Evolutionary conservation across 2,797 vertebrate genomes (phyloP), one percentile per base, ranked within the genome.

Genomic region (Saxicola maurus): DNA sequence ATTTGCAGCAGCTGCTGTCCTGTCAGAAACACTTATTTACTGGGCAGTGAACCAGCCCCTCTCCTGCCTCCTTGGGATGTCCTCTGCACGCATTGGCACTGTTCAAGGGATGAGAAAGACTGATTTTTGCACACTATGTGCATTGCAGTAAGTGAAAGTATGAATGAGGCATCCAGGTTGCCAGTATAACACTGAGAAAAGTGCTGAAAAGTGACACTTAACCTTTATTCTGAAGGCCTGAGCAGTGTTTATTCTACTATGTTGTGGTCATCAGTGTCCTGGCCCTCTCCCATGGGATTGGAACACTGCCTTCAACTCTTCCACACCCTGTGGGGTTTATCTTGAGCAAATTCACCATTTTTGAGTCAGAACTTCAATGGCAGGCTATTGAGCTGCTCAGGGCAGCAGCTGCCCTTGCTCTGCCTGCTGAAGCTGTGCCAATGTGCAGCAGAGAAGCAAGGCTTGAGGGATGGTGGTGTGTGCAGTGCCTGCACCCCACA

Each of bases 31-130:
- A 11, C 21, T 79, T 73, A 31, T 16, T 60, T 62, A 43, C 28
- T n/a, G 17, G 25, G 30, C 33, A 76, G 23, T 4, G 9, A 87
- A 68, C 0, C 2, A 65, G 43, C 24, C 37, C n/a, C 28, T 45
- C 30, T 53, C 10, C 28, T 79, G 23, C 9, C 12, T 84, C 37
- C 20, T 46, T 25, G 17, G 18, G 25, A 49, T 30, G 24, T 13
- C 68, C 55, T 69, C 0, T 0, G 38, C 24, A 40, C 0, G 0
- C 12, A n/a, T 1, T 37, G n/a, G 5, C 6, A 5, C 30, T 28
- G 53, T 35, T 87, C 66, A 38, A 56, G 38, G 6, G 14, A 35
- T 9, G 9, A 8, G 10, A 90, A 76, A 46, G 42, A 13, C 6
- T 82, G n/a, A 11, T 20, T 84, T 87, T 76, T 45, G 12, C 28